Conservation (phyloP, 2,797 vertebrate species). For the Tauraco hartlaubi region DNA sequence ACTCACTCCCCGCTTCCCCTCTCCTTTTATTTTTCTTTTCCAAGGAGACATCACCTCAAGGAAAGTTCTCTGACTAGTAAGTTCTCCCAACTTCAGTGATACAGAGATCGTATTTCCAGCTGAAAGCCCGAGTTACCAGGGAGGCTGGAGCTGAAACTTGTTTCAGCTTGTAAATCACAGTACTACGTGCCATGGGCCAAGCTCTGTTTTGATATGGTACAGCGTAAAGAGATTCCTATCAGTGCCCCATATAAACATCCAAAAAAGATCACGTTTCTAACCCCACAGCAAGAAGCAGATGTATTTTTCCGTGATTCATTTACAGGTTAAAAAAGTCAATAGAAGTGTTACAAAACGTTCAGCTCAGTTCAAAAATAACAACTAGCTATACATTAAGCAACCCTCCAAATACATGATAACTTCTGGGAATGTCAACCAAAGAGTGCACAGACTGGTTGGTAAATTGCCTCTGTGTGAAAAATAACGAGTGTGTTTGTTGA, state of each 20-base stretch:
- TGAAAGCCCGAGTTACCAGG: slow-evolving; percentile 25
- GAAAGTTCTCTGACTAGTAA: slow-evolving; percentile 22
- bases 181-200: slow-evolving; percentile 10
- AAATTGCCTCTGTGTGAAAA: slow-evolving; percentile 54
- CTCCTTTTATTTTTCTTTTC: slow-evolving; percentile 35
- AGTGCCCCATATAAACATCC: slow-evolving; percentile 11
- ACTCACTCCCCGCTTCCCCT: not conserved
- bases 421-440: slow-evolving; percentile 59
- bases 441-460: slow-evolving; percentile 39
- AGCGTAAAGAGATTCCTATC: slow-evolving; percentile 59
- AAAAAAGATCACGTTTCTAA: slow-evolving; percentile 50
- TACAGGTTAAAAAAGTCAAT: slow-evolving; percentile 56
- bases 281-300: slow-evolving; percentile 43
- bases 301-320: slow-evolving; percentile 48
- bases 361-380: slow-evolving; percentile 62
- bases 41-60: not conserved
- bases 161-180: slow-evolving; percentile 63
- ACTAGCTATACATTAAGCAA: slow-evolving; percentile 65
- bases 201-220: slow-evolving; percentile 60
- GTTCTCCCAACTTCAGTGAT: slow-evolving; percentile 20
- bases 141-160: slow-evolving; percentile 39
- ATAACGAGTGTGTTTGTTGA: slow-evolving; percentile 40
- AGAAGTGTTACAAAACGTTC: slow-evolving; percentile 54
- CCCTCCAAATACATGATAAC: slow-evolving; percentile 44
- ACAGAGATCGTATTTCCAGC: slow-evolving; percentile 26